Conservation (phyloP, 2,113 vertebrate species). For the Pavo muticus region DNA sequence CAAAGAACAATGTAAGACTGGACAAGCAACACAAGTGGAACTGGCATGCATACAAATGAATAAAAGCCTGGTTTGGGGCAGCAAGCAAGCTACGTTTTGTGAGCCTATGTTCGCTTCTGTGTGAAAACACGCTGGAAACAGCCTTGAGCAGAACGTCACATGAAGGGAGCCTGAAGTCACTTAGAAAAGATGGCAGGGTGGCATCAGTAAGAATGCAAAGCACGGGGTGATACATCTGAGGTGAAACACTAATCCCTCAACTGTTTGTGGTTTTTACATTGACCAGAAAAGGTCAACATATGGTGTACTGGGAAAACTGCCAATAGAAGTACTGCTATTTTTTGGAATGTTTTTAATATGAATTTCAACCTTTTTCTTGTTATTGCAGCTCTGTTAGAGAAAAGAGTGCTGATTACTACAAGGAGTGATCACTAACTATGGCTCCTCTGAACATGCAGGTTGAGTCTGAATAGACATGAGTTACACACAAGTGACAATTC, state of each 20-base stretch:
- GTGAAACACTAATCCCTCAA: not conserved
- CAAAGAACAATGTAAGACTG: not conserved
- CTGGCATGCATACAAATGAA: not conserved
- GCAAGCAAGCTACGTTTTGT: accelerated
- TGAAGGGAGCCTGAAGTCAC: not conserved
- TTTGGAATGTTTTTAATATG: slow-evolving; percentile 17
- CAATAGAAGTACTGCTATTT: slow-evolving; percentile 33
- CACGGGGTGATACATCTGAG: not conserved
- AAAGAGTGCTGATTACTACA: not conserved
- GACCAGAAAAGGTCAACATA: slow-evolving; percentile 51
- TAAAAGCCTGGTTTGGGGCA: not conserved
- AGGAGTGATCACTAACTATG: not conserved
- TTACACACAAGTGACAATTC: not conserved
- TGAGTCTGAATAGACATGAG: not conserved
- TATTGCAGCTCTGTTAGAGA: not conserved
- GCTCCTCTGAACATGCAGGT: not conserved
- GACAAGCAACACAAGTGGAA: not conserved
- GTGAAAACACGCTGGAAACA: not conserved
- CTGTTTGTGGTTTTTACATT: not conserved
- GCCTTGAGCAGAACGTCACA: not conserved
- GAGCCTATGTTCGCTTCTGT: not conserved
- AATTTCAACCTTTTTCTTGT: slow-evolving; percentile 19
- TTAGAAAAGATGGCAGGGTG: not conserved
- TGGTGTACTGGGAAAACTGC: slow-evolving; percentile 38
- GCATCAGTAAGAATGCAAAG: not conserved